phyloP scores from a whole-genome alignment of 2,113 vertebrate genomes.

The Osmerus eperlanus region DNA sequence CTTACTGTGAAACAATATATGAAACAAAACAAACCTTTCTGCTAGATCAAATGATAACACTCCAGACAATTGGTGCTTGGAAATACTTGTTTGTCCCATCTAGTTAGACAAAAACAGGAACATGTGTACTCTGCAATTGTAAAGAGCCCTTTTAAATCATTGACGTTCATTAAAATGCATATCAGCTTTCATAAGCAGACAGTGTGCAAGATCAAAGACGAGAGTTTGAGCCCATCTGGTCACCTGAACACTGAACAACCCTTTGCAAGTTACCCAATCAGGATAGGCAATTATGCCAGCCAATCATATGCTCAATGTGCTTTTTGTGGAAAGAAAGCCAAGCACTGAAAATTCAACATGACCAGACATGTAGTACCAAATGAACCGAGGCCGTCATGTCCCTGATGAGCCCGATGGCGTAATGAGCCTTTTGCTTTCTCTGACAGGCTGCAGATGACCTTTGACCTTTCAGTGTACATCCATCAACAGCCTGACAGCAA shows the following conservation, averaged over 20 bases:
- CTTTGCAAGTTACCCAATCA: not conserved
- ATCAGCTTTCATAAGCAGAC: conserved; percentile 2
- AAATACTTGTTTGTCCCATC: not conserved
- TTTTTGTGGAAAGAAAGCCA: no score
- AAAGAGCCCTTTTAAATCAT: not conserved
- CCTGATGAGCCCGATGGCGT: no score
- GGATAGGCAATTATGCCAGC: not conserved
- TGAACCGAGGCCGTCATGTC: no score
- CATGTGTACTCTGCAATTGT: not conserved
- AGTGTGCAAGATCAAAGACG: not conserved
- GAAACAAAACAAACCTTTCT: conserved; percentile 1
- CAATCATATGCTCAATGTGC: not conserved
- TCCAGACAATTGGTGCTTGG: not conserved
- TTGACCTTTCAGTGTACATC: not conserved
- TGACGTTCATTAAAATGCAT: not conserved
- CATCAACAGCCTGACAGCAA: not conserved
- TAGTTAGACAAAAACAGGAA: conserved; percentile 2
- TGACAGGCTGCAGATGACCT: not conserved
- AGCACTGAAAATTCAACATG: no score
- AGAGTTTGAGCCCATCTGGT: conserved; percentile 15
- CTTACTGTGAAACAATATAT: not conserved
- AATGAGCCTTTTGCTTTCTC: no score
- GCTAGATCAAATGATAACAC: no score
- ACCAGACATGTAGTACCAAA: no score
- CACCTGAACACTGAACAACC: conserved; percentile 5